A percentile compares a stretch with the other conserved stretches of the same genome.
These are phyloP conservation scores for Phalera bucephala DNA, from an alignment of 2,888 invertebrate species.

Conservation along the genomic window DNA sequence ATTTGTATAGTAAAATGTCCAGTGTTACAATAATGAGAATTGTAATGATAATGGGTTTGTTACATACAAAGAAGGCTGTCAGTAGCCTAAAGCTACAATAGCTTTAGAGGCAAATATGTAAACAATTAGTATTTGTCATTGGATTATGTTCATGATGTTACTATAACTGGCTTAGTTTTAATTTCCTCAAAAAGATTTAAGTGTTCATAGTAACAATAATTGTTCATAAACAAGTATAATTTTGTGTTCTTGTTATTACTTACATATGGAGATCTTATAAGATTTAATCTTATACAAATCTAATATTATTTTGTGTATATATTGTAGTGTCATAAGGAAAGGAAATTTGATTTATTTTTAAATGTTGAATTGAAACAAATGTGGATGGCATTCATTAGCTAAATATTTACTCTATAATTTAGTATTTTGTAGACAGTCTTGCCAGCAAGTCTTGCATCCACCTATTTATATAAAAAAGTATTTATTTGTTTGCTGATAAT, in stretches of 20 bases:
- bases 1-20: too few relatives aligned
- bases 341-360: too few relatives aligned
- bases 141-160: constrained; percentile 1
- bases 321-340: too few relatives aligned
- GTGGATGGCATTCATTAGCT: too few relatives aligned
- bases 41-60: neutral
- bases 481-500: constrained; percentile 10
- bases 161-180: neutral
- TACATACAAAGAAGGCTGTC: too few relatives aligned
- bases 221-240: too few relatives aligned
- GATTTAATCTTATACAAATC: too few relatives aligned
- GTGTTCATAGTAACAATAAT: too few relatives aligned
- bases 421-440: constrained; percentile 1
- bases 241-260: too few relatives aligned
- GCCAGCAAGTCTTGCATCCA: constrained; percentile 1
- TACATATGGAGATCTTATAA: too few relatives aligned
- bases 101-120: constrained; percentile 6
- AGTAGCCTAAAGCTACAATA: neutral
- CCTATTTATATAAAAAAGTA: constrained; percentile 10
- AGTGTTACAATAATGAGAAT: neutral
- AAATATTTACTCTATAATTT: neutral
- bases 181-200: neutral
- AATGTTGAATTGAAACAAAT: too few relatives aligned
- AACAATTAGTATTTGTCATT: constrained; percentile 7
- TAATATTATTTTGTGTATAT: too few relatives aligned